Evolutionary conservation across 2,113 vertebrate species (phyloP).

Genomic region (Entosphenus tridentatus): DNA sequence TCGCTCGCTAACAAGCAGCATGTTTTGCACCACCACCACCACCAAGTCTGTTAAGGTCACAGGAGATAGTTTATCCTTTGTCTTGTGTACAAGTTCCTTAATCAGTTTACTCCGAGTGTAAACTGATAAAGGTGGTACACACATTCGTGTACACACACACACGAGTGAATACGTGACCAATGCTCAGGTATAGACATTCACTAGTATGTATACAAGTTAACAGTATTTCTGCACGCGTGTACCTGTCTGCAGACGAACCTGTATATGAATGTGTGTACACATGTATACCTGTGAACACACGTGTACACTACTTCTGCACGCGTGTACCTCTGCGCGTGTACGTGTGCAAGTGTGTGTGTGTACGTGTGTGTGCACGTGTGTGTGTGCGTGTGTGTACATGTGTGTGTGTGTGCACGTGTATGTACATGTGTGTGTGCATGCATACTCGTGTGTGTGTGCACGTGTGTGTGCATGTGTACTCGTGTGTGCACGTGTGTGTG

Average conservation of each 20-base stretch:
- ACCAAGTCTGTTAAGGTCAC: no score
- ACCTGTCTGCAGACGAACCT: not conserved
- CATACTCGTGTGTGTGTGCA: not conserved
- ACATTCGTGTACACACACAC: no score
- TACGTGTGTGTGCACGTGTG: not conserved
- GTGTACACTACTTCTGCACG: not conserved
- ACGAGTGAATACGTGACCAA: no score
- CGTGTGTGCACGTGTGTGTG: not conserved
- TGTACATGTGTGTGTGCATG: not conserved
- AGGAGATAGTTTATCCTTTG: no score
- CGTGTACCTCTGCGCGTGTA: not conserved
- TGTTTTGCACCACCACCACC: no score
- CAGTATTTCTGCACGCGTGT: not conserved
- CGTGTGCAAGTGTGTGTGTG: not conserved
- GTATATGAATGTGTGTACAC: not conserved
- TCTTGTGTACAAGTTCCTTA: no score
- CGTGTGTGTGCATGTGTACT: not conserved
- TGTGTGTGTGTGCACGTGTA: not conserved
- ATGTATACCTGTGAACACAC: not conserved
- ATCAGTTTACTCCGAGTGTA: no score
- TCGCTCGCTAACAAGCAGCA: no score
- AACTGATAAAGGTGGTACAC: no score
- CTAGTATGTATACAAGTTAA: no score
- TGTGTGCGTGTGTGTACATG: not conserved
- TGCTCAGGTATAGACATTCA: no score